Evolutionary conservation across 2,888 invertebrate species (phyloP), one percentile per base, ranked within the genome.

Genomic region (Dioctria rufipes): DNA sequence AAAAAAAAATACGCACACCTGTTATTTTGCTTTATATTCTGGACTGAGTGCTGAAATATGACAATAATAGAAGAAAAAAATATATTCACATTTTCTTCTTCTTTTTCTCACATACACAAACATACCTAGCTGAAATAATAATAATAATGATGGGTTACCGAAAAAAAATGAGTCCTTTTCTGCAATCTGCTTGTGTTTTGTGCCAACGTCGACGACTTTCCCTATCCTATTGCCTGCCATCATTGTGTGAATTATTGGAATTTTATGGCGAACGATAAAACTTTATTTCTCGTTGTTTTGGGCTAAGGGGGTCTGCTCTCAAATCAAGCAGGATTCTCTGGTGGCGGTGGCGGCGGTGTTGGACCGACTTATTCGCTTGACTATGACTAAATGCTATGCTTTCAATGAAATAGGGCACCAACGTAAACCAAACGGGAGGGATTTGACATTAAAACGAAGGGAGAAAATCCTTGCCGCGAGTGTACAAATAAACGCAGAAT

Each of bases 201-300:
- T 63, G 63, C 63, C 77, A 63, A 75, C 77, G 66, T 80, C 73
- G 73, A 51, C 78, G 46, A 54, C 40, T 61, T 78, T 80, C 60
- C 77, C 60, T 75, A 40, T 25, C 25, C 25, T 43, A 42, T 65
- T 60, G 67, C 67, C 61, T 80, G 54, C 73, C 69, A 65, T 73
- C 78, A 81, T 81, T 65, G 63, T 65, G 77, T 81, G 61, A 81
- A 81, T 81, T 81, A 81, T 80, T 81, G 67, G 80, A 80, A 65
- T 81, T 81, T 81, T 80, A 81, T 78, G 66, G 78, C 39, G 54
- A 43, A 60, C 75, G 63, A 78, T 80, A 80, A 80, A 81, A 81
- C 66, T 77, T 80, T 81, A 81, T 81, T 81, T 77, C 37, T 69
- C 58, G 71, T 73, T 71, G 75, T 77, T 80, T 71, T 79, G 37